Percentiles rank a stretch among this genome's conserved stretches.
Evolutionary conservation across 1,140 invertebrate species (phyloP).

Genomic region (Sinonovacula constricta): DNA sequence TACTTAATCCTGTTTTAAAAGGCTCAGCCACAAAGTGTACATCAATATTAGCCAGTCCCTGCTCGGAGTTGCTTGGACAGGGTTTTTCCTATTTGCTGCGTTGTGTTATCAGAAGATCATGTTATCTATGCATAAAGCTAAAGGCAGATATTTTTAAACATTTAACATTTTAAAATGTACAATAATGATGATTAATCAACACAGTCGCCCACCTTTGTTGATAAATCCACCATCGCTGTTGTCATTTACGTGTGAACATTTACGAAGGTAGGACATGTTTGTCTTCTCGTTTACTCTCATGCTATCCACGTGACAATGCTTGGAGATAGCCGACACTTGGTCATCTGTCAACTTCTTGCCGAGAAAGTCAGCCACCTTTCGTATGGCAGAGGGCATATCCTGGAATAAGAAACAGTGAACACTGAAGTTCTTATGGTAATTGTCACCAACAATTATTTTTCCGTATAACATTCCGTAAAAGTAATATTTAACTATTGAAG

Average conservation of each 20-base stretch:
- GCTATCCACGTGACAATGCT: constrained; percentile 21
- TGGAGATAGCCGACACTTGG: neutral
- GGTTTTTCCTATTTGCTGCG: neutral
- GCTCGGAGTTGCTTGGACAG: neutral
- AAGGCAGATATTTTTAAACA: no score
- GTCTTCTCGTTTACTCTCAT: constrained; percentile 22
- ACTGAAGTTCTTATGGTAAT: no score
- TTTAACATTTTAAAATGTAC: no score
- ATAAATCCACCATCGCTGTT: constrained; percentile 9
- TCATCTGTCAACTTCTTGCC: constrained; percentile 22
- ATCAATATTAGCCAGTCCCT: neutral
- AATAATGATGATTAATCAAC: neutral
- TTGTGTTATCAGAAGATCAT: no score
- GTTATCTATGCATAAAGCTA: no score
- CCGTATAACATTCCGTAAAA: no score
- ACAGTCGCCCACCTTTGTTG: constrained; percentile 6
- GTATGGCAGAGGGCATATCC: neutral
- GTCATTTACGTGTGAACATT: constrained; percentile 6
- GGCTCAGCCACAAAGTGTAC: neutral
- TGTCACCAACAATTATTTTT: no score
- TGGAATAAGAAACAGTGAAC: no score
- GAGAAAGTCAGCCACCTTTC: constrained; percentile 28
- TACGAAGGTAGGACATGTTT: constrained; percentile 25
- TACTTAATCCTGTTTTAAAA: no score
- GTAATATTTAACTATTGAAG: no score